Percentiles rank a stretch among this genome's conserved stretches.
Evolutionary conservation across 2,113 vertebrate species (phyloP).

Genomic region (Pagrus major): DNA sequence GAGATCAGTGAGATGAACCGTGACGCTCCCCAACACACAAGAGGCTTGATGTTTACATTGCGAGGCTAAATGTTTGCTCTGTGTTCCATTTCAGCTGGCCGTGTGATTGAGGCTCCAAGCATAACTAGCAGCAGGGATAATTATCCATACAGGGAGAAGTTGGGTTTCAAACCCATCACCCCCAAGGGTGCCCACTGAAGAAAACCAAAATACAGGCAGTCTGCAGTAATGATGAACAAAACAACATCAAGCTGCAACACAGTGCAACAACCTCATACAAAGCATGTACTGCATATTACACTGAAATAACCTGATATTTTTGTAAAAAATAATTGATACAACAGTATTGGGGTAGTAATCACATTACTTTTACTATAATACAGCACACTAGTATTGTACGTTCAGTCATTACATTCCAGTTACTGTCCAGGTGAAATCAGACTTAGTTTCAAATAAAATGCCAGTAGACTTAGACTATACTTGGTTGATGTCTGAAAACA

Average conservation of each 20-base stretch:
- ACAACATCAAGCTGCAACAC: constrained; percentile 32
- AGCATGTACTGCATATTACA: neutral
- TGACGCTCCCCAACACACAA: constrained; percentile 27
- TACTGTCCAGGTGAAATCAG: neutral
- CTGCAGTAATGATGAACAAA: constrained; percentile 33
- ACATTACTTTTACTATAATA: neutral
- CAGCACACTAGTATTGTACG: neutral
- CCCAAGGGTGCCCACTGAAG: constrained; percentile 20
- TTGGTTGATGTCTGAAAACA: no score
- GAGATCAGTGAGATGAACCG: constrained; percentile 38
- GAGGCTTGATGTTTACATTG: constrained; percentile 35
- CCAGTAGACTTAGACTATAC: no score
- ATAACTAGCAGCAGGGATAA: constrained; percentile 47
- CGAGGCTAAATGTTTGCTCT: constrained; percentile 43
- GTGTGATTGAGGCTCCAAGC: constrained; percentile 32
- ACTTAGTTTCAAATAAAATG: no score
- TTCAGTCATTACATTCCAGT: neutral
- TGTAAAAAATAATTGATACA: neutral
- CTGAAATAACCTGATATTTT: neutral
- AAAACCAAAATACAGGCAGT: constrained; percentile 19
- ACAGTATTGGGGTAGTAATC: neutral
- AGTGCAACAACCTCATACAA: neutral
- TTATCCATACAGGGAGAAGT: constrained; percentile 42
- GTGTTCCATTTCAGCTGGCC: constrained; percentile 25
- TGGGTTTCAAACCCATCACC: constrained; percentile 38